Percentiles rank a stretch among this genome's conserved stretches.
Conservation (phyloP, 2,888 invertebrate species). For the Catocala fraxini region DNA sequence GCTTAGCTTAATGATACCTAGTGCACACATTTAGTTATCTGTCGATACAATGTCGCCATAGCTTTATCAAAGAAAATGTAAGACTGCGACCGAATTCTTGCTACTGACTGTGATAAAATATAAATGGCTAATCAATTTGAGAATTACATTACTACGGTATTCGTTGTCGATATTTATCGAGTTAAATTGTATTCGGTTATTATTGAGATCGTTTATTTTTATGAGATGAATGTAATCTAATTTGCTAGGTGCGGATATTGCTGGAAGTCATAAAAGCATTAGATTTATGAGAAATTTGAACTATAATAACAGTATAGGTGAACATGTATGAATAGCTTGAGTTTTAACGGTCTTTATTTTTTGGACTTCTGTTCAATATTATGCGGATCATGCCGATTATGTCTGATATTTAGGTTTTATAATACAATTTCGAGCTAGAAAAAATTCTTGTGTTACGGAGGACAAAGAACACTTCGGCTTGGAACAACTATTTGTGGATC, state of each 20-base stretch:
- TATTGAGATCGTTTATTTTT: conserved; percentile 15
- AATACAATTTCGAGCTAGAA: too few relatives aligned
- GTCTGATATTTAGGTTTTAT: too few relatives aligned
- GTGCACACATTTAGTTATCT: conserved; percentile 13
- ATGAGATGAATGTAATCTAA: conserved; percentile 6
- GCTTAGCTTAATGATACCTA: neutral
- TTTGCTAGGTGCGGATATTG: conserved; percentile 4
- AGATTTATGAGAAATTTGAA: conserved; percentile 5
- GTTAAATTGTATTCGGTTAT: conserved; percentile 10
- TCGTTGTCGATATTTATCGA: conserved; percentile 32
- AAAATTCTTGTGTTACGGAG: too few relatives aligned
- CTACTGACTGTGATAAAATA: conserved; percentile 42
- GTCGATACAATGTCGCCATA: conserved; percentile 24
- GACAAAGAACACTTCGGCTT: too few relatives aligned
- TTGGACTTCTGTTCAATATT: too few relatives aligned
- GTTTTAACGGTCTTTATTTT: too few relatives aligned
- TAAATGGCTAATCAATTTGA: conserved; percentile 47
- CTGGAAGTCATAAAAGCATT: neutral
- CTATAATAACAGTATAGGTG: neutral
- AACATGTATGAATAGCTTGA: too few relatives aligned
- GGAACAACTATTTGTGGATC: too few relatives aligned
- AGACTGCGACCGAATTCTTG: conserved; percentile 35
- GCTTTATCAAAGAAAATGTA: conserved; percentile 40
- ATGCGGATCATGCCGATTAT: too few relatives aligned
- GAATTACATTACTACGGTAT: conserved; percentile 42